Base-by-base conservation (phyloP, 2,113 vertebrate genomes). In the Bufo gargarizans region DNA sequence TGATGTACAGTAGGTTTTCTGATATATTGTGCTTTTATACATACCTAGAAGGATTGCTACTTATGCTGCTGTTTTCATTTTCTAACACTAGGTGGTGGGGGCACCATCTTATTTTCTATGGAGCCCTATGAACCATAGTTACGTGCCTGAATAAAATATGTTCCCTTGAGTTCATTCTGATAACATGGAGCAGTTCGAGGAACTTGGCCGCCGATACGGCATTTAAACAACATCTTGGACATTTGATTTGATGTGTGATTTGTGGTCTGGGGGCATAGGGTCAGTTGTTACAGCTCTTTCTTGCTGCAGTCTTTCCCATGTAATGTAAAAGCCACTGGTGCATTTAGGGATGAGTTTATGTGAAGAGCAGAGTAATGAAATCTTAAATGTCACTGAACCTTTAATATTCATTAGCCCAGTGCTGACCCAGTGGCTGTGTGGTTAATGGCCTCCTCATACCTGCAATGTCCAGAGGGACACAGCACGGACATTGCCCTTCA, bases 311-410 rank as follows among this genome's bases (percentile, higher is more conserved):
- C 19, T 80, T 13, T n/a, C 3, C 59, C 19, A 61, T 74, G 71
- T 19, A 6, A 55, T 69, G 22, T 53, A 79, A 33, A 80, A 87
- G 69, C 63, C 49, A 17, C 53, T 72, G 77, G 86, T 50, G 55
- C 87, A 74, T 84, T 53, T 77, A 84, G 69, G 61, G 87, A 78
- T 4, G 61, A 78, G 56, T 88, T 84, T 84, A 67, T 84, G 72
- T 67, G 56, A 88, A 88, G 81, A 81, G 79, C 71, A 33, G 77
- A 61, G 71, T 88, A 88, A 88, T 88, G 71, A 88, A 88, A 81
- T 77, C 87, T 84, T 77, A 88, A 88, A 88, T 88, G 87, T 88
- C 87, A 88, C 87, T 77, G 72, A 88, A 88, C 80, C 87, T 88
- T 88, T 88, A 88, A 84, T 88, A 88, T 88, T 88, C 87, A 88